Evolutionary conservation across 2,797 vertebrate genomes (phyloP), one percentile per base, ranked within the genome.

Genomic region (Pantherophis alleghaniensis): DNA sequence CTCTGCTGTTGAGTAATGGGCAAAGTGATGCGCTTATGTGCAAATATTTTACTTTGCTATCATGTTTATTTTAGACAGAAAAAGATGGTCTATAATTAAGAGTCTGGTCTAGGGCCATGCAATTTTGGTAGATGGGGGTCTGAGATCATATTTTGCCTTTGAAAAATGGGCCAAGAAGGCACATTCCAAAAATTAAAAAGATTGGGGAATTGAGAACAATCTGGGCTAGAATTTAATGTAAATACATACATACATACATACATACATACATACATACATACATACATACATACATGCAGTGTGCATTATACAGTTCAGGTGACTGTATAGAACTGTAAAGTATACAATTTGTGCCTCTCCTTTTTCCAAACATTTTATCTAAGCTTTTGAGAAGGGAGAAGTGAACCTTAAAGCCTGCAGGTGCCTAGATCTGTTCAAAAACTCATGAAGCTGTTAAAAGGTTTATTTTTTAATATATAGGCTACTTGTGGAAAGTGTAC

Each of bases 401-500:
- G 53, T 86, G 53, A 42, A 28, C 57, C 90, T 87, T 22, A 87
- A 90, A 57, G 7, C 37, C 60, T 87, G 26, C 16, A 87, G 53
- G 32, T 66, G 79, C 95, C 94, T 96, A 95, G 95, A 94, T 96
- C 95, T 96, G 95, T 94, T 96, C 94, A 95, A 42, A 96, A 94
- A 96, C 95, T 6, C 56, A 88, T 59, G 56, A 88, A 59, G 55
- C 55, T 88, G 55, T 92, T 94, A 47, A 83, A 83, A 83, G 20
- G 10, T 96, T 96, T 96, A 95, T 87, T 96, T 95, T 86, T 86
- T 0, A 94, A 95, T 91, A 89, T 59, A 93, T 95, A 94, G 95
- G 95, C 95, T 95, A 92, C 74, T 92, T 91, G 93, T 96, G 95
- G 96, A 95, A 96, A 94, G 96, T 96, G 89, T 95, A 95, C 94